A percentile compares a stretch with the other conserved stretches of the same genome.
These are phyloP conservation scores for Aporophyla nigra DNA, from an alignment of 2,888 invertebrate species.

Conservation along the genomic window DNA sequence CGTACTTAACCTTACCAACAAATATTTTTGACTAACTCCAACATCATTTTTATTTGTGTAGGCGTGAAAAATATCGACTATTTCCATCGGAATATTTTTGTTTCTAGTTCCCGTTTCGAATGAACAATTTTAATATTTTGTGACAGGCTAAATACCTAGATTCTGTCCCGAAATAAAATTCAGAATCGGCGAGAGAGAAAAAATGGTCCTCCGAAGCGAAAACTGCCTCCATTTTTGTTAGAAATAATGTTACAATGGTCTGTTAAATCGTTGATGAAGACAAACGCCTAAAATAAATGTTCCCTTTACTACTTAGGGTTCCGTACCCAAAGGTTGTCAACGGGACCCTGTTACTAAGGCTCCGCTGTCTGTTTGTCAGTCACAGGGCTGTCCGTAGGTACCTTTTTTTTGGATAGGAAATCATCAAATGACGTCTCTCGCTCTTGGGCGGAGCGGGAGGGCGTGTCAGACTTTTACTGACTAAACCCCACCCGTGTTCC, in stretches of 20 bases:
- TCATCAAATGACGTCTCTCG: no score
- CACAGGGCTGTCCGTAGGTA: not conserved
- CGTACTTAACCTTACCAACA: not conserved
- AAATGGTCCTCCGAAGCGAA: slow-evolving; percentile 24
- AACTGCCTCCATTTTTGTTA: slow-evolving; percentile 34
- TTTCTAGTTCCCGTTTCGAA: slow-evolving; percentile 15
- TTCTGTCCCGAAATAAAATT: slow-evolving; percentile 40
- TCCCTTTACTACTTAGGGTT: slow-evolving; percentile 17
- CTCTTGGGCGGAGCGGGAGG: no score
- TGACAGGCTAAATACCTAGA: slow-evolving; percentile 36
- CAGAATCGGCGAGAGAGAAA: slow-evolving; percentile 30
- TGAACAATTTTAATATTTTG: slow-evolving; percentile 40
- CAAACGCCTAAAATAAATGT: slow-evolving; percentile 40
- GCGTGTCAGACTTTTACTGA: no score
- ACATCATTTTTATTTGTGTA: slow-evolving; percentile 3
- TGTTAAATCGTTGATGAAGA: slow-evolving; percentile 56
- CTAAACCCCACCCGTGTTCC: no score
- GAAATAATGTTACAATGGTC: slow-evolving; percentile 48
- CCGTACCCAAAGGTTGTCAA: not conserved
- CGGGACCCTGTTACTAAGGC: not conserved
- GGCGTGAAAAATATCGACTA: not conserved
- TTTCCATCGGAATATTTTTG: slow-evolving; percentile 24
- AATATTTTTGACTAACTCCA: not conserved
- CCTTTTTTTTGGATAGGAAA: no score
- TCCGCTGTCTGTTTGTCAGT: not conserved